Base-by-base conservation (phyloP, 2,888 invertebrate species). In the Ophion ellenae region DNA sequence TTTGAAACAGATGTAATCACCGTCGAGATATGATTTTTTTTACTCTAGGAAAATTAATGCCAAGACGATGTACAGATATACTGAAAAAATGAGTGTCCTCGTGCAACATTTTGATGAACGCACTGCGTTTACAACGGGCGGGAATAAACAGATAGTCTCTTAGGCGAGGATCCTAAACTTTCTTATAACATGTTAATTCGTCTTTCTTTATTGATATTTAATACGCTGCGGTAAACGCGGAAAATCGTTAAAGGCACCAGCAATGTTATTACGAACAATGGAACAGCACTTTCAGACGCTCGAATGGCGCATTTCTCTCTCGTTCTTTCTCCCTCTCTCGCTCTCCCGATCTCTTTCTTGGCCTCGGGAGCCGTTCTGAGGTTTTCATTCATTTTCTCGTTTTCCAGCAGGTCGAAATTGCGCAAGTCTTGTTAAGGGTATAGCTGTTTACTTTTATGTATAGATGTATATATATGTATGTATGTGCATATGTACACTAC, bases 341-440 rank as follows among this genome's bases (percentile, higher is more conserved):
- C 28, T 75, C 7, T 74, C n/a, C 7, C 17, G 2, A 61, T 17
- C 40, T 45, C 5, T 63, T 9, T 20, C 40, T 53, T 36, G 24
- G 53, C 61, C 47, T 63, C 76, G 53, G 2, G 57, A 66, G 66
- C 28, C 69, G 40, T 80, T 74, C 80, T 84, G 80, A 66, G 75
- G 70, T 84, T 73, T 76, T 71, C 67, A 73, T 78, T 32, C 75
- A 20, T 61, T 74, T 83, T 24, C 66, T 78, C 61, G 45, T 78
- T 61, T 66, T 61, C 57, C 20, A 45, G 20, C 32, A 2, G 45
- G 57, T 24, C 45, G 28, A 76, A 63, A 70, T 32, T 53, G 64
- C 69, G 69, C 10, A 45, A 66, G 76, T 84, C 57, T 71, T 71
- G 80, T 84, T 84, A 81, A 74, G 74, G 78, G 78, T 40, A 67